phyloP scores from a whole-genome alignment of 2,888 invertebrate species.

The Augiades crinisus region DNA sequence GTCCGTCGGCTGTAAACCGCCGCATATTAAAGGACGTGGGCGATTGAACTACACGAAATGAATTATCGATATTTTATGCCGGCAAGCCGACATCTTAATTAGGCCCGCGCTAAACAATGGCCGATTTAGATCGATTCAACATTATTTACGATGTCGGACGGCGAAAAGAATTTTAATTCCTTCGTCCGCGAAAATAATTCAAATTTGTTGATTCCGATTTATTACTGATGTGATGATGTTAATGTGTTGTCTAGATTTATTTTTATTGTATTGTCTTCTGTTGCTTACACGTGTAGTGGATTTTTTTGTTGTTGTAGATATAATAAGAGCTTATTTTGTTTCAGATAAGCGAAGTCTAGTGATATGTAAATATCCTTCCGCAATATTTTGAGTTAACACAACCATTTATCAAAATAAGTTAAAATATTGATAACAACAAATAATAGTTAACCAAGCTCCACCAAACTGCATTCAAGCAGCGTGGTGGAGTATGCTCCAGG shows the following conservation, averaged over 20 bases:
- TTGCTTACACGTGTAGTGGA: too few relatives aligned
- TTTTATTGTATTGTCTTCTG: background rate
- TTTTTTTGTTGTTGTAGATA: background rate
- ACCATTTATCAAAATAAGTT: too few relatives aligned
- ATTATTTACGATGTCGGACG: slow-evolving; percentile 8
- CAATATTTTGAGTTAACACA: too few relatives aligned
- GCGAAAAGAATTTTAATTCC: too few relatives aligned
- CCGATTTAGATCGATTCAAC: slow-evolving; percentile 6
- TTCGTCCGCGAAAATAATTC: too few relatives aligned
- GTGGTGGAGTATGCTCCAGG: too few relatives aligned
- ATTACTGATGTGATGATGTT: background rate
- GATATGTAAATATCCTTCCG: too few relatives aligned
- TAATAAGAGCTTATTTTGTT: too few relatives aligned
- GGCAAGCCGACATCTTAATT: slow-evolving; percentile 52
- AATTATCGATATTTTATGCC: slow-evolving; percentile 55
- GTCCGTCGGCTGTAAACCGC: slow-evolving; percentile 26
- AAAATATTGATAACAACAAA: too few relatives aligned
- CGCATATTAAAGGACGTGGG: slow-evolving; percentile 33
- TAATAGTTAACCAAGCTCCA: too few relatives aligned
- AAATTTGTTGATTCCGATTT: slow-evolving; percentile 1
- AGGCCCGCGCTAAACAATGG: slow-evolving; percentile 41
- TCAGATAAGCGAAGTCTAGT: too few relatives aligned
- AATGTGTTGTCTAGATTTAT: background rate
- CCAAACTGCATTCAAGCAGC: too few relatives aligned
- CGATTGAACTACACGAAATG: slow-evolving; percentile 47